Percentiles rank a stretch among this genome's conserved stretches.
phyloP scores from a whole-genome alignment of 1,140 invertebrate species.

The Cydia splendana region DNA sequence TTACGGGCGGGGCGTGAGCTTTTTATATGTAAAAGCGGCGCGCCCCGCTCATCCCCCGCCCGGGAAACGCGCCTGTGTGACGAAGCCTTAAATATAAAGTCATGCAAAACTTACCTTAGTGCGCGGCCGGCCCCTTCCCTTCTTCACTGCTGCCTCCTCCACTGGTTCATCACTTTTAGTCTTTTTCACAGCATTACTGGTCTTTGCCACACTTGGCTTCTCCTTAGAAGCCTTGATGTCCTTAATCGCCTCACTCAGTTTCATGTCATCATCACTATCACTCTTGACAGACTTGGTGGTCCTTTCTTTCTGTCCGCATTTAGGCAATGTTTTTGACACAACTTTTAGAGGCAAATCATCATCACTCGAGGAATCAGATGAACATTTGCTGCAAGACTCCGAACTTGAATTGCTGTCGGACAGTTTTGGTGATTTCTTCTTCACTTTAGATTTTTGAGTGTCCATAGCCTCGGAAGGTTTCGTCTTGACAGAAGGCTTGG shows the following conservation, averaged over 20 bases:
- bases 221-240: slow-evolving; percentile 60
- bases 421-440: slow-evolving; percentile 55
- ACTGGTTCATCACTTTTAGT: slow-evolving; percentile 64
- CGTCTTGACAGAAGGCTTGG: slow-evolving; percentile 61
- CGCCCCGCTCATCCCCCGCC: too few relatives aligned
- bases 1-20: too few relatives aligned
- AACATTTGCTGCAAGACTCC: slow-evolving; percentile 72
- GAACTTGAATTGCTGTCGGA: slow-evolving; percentile 69
- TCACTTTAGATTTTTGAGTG: slow-evolving; percentile 43
- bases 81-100: too few relatives aligned
- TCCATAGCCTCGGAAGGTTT: slow-evolving; percentile 49
- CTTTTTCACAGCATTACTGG: slow-evolving; percentile 62
- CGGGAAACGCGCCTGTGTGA: too few relatives aligned
- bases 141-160: slow-evolving; percentile 53
- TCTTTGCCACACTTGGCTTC: slow-evolving; percentile 54
- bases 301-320: slow-evolving; percentile 57
- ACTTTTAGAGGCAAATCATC: slow-evolving; percentile 70
- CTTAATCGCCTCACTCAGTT: slow-evolving; percentile 48
- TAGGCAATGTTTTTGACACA: slow-evolving; percentile 66
- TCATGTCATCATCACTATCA: slow-evolving; percentile 65
- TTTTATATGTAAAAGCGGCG: too few relatives aligned
- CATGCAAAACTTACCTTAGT: slow-evolving; percentile 62
- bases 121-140: slow-evolving; percentile 53
- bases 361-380: slow-evolving; percentile 71
- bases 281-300: slow-evolving; percentile 50